Percentiles rank a stretch among this genome's conserved stretches.
phyloP scores from a whole-genome alignment of 2,113 vertebrate species.

The Melanotaenia duboulayi region DNA sequence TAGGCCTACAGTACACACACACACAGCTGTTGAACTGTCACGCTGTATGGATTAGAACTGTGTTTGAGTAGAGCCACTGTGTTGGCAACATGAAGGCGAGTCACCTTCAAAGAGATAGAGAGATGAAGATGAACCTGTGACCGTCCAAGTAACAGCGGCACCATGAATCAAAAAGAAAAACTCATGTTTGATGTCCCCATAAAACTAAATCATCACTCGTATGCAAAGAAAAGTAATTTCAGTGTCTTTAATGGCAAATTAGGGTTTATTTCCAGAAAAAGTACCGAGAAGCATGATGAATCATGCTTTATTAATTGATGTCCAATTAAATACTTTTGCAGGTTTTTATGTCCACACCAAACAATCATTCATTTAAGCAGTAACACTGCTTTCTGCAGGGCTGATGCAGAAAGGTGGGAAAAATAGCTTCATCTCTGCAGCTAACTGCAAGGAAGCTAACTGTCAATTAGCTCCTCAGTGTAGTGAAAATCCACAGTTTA shows the following conservation, averaged over 20 bases:
- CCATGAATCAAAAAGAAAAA: constrained; percentile 5
- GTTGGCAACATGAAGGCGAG: constrained; percentile 23
- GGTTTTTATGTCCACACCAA: not conserved
- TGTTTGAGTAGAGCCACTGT: constrained; percentile 49
- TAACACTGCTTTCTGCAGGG: not conserved
- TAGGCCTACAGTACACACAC: constrained; percentile 17
- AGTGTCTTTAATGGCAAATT: too few relatives aligned
- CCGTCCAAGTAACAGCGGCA: not conserved
- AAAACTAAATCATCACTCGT: not conserved
- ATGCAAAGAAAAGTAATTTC: too few relatives aligned
- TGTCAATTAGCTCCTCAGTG: too few relatives aligned
- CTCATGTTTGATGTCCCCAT: too few relatives aligned
- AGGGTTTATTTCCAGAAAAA: too few relatives aligned
- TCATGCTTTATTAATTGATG: not conserved
- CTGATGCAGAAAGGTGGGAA: too few relatives aligned
- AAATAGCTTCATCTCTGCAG: too few relatives aligned
- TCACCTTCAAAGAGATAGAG: constrained; percentile 22
- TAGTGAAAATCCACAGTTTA: too few relatives aligned
- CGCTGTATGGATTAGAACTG: constrained; percentile 59
- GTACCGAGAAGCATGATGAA: not conserved
- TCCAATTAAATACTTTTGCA: not conserved
- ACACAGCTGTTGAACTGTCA: constrained; percentile 47
- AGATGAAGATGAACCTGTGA: not conserved
- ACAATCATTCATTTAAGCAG: not conserved
- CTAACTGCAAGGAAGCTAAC: too few relatives aligned